Conservation (phyloP, 2,113 vertebrate species). For the Trachemys scripta region DNA sequence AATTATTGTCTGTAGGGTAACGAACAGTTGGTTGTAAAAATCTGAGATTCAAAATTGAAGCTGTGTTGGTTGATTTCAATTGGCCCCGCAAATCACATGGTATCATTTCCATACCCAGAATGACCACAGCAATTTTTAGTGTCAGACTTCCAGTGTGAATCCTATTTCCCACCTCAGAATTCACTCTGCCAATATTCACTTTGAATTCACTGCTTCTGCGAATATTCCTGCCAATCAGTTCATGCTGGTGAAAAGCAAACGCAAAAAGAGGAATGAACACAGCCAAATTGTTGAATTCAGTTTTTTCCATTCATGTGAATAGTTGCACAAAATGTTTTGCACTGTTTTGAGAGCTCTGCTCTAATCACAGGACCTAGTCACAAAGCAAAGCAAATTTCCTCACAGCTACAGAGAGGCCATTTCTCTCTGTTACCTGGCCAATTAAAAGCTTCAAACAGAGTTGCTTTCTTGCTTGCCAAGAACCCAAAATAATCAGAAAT, state of each 20-base stretch:
- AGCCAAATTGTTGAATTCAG: not conserved
- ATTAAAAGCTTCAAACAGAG: not conserved
- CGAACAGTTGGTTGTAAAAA: not conserved
- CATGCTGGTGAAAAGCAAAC: rapidly evolving
- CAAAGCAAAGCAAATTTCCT: not conserved
- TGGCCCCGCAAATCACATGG: not conserved
- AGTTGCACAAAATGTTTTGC: not conserved
- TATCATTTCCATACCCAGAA: rapidly evolving
- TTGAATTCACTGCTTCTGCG: rapidly evolving
- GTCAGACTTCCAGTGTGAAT: not conserved
- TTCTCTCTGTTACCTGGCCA: not conserved
- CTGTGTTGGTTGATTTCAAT: not conserved
- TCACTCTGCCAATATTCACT: not conserved
- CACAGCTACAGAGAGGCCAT: rapidly evolving
- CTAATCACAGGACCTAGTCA: not conserved
- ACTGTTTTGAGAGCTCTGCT: not conserved
- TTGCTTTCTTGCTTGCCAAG: rapidly evolving
- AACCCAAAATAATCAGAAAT: not conserved
- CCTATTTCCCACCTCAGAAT: not conserved
- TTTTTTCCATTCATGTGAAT: not conserved
- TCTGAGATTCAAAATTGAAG: not conserved
- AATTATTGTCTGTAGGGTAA: too few relatives aligned
- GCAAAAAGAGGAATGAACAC: rapidly evolving
- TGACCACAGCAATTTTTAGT: rapidly evolving
- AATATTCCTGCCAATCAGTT: not conserved